Conservation (phyloP, 2,797 vertebrate species). For the Eulemur albifrons region DNA sequence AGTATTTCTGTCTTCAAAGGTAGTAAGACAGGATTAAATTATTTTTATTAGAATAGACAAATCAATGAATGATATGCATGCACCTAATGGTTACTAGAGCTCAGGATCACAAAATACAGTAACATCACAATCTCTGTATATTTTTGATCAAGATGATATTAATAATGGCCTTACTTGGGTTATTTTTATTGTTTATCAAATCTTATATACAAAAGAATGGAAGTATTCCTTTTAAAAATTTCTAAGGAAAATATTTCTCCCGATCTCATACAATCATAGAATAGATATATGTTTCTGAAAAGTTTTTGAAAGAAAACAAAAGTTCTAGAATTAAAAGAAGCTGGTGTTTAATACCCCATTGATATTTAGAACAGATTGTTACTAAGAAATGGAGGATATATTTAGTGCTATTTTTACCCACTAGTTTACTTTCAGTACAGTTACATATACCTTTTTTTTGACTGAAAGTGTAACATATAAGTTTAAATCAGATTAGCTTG, state of each 20-base stretch:
- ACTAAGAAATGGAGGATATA: constrained; percentile 58
- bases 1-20: constrained; percentile 71
- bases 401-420: not conserved
- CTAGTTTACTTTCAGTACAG: constrained; percentile 60
- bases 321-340: constrained; percentile 65
- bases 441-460: not conserved
- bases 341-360: constrained; percentile 34
- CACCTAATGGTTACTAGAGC: constrained; percentile 70
- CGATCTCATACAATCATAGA: not conserved
- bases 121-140: constrained; percentile 66
- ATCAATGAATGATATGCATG: constrained; percentile 77
- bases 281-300: constrained; percentile 51
- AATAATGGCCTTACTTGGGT: constrained; percentile 78
- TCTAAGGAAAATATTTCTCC: constrained; percentile 66
- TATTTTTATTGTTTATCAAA: constrained; percentile 80
- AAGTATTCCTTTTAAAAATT: constrained; percentile 69
- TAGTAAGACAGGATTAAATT: constrained; percentile 64
- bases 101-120: constrained; percentile 76
- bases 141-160: constrained; percentile 73
- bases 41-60: constrained; percentile 75
- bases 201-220: constrained; percentile 65
- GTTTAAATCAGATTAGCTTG: constrained; percentile 76
- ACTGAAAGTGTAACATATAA: constrained; percentile 16
- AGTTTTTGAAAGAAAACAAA: constrained; percentile 57
- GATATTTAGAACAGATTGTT: constrained; percentile 61